Percentiles rank a stretch among this genome's conserved stretches.
These are phyloP conservation scores for Syndactyla subalaris DNA, from an alignment of 2,797 vertebrate genomes.

Conservation along the genomic window DNA sequence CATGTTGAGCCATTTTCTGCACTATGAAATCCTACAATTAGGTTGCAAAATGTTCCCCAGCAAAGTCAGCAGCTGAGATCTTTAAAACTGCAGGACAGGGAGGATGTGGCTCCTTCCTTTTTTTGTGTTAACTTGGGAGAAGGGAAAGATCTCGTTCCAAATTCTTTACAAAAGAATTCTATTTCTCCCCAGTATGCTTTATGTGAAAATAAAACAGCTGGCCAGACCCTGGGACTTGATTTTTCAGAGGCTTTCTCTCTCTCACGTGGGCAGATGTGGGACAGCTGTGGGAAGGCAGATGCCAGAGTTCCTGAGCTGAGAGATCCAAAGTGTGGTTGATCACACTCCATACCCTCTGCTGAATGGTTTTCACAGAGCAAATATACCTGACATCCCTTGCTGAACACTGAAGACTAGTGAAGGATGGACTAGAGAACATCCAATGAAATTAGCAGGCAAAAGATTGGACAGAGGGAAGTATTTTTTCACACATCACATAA, in stretches of 20 bases:
- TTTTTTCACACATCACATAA: constrained; percentile 21
- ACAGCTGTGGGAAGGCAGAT: constrained; percentile 35
- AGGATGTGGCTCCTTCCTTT: neutral
- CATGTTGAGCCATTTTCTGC: neutral
- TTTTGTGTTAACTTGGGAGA: neutral
- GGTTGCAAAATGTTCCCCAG: neutral
- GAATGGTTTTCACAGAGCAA: neutral
- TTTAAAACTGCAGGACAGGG: neutral
- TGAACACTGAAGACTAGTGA: neutral
- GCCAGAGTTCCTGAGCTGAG: neutral
- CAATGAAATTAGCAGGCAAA: constrained; percentile 21
- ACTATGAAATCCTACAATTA: neutral
- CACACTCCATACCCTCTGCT: neutral
- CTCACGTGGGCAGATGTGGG: neutral
- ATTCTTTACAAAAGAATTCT: neutral
- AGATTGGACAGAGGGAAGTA: neutral
- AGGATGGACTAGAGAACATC: neutral
- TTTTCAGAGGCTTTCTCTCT: neutral
- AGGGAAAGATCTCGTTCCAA: neutral
- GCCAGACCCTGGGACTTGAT: neutral
- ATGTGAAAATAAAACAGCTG: neutral
- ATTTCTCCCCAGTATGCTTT: neutral
- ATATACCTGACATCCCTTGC: neutral
- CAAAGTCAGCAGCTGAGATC: neutral
- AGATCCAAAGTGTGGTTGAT: neutral